phyloP scores from a whole-genome alignment of 64 coral and sea anemone genomes.

The Cladopsammia gracilis region DNA sequence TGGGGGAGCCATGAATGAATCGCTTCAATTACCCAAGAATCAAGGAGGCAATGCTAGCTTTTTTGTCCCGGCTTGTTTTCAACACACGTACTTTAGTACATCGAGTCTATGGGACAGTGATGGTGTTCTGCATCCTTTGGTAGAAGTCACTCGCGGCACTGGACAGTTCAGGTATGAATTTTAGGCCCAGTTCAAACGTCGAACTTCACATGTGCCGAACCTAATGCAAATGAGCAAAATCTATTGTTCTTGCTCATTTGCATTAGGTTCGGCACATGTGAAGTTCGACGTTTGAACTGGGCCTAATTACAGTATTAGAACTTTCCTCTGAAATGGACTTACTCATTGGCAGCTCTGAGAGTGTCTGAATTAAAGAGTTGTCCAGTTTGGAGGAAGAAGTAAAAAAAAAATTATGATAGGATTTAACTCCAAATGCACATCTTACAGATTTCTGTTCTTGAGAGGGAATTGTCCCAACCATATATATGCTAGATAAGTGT shows the following conservation, averaged over 20 bases:
- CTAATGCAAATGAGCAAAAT: no score
- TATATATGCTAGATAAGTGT: not conserved
- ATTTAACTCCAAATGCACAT: no score
- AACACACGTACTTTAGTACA: conserved; percentile 72
- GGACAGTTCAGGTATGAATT: conserved; percentile 70
- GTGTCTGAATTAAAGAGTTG: not conserved
- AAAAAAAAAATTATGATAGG: no score
- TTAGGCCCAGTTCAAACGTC: no score
- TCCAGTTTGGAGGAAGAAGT: no score
- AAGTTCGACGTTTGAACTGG: no score
- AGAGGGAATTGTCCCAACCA: no score
- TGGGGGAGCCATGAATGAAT: conserved; percentile 75
- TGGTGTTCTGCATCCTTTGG: conserved; percentile 24
- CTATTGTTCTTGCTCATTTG: no score
- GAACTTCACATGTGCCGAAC: no score
- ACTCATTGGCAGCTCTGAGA: not conserved
- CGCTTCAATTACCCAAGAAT: conserved; percentile 21
- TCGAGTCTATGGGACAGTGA: conserved; percentile 74
- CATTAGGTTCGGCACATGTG: no score
- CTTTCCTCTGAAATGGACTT: not conserved
- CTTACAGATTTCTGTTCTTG: no score
- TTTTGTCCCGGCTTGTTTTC: conserved; percentile 76
- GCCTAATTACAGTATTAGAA: no score
- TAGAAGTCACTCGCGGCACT: conserved; percentile 64
- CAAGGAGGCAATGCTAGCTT: not conserved